These are phyloP conservation scores for Caenorhabditis auriculariae DNA, from an alignment of 2,888 invertebrate species.

Conservation along the genomic window DNA sequence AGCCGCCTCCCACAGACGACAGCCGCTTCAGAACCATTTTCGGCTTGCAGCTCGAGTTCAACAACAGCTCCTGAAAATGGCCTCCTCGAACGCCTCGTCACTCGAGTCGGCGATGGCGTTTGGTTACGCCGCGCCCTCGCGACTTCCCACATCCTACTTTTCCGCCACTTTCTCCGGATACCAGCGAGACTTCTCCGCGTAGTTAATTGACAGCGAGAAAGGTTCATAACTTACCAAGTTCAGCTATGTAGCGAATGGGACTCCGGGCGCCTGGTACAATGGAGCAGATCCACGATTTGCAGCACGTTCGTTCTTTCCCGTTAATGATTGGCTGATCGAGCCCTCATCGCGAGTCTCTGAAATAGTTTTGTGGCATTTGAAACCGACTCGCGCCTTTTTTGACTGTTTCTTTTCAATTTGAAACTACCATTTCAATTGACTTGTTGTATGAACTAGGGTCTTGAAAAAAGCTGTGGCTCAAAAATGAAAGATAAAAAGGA, in stretches of 20 bases:
- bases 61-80: slow-evolving; percentile 47
- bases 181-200: background rate
- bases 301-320: slow-evolving; percentile 18
- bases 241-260: slow-evolving; percentile 22
- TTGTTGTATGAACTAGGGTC: background rate
- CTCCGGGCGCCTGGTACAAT: slow-evolving; percentile 32
- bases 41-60: slow-evolving; percentile 37
- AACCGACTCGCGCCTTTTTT: too few relatives aligned
- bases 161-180: slow-evolving; percentile 6
- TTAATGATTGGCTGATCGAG: too few relatives aligned
- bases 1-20: background rate
- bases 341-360: too few relatives aligned
- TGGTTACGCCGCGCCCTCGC: slow-evolving; percentile 4
- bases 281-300: slow-evolving; percentile 35
- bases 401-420: background rate
- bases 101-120: slow-evolving; percentile 1
- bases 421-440: background rate
- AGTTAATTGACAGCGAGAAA: too few relatives aligned
- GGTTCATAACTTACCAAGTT: background rate
- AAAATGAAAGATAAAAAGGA: background rate
- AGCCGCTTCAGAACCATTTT: background rate
- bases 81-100: slow-evolving; percentile 11
- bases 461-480: background rate
- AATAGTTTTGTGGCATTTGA: too few relatives aligned
- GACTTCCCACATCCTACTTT: slow-evolving; percentile 10